phyloP scores from a whole-genome alignment of 1,140 invertebrate genomes.

The Theocolax elegans region DNA sequence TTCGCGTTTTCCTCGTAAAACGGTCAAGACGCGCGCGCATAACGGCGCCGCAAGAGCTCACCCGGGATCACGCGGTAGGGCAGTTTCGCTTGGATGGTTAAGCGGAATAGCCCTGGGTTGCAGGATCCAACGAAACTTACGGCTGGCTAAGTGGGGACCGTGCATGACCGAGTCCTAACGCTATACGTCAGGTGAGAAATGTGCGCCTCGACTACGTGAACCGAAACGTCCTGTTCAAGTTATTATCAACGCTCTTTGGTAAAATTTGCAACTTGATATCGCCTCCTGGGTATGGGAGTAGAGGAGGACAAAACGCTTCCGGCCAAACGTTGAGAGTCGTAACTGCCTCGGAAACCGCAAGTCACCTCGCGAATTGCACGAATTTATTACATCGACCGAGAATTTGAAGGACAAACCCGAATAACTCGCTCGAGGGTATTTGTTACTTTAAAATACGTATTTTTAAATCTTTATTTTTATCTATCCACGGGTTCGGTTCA shows the following conservation, averaged over 20 bases:
- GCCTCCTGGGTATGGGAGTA: background rate
- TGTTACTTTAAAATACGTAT: too few relatives aligned
- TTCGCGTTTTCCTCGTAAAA: constrained; percentile 25
- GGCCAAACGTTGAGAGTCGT: background rate
- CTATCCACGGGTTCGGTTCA: too few relatives aligned
- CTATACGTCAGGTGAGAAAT: constrained; percentile 12
- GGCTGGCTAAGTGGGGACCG: too few relatives aligned
- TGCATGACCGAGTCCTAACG: too few relatives aligned
- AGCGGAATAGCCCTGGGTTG: too few relatives aligned
- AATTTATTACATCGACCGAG: background rate
- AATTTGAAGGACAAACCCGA: background rate
- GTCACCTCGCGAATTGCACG: constrained; percentile 1
- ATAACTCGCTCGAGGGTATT: too few relatives aligned
- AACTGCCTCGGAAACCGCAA: constrained; percentile 3
- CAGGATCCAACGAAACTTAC: too few relatives aligned
- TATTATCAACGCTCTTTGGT: constrained; percentile 9
- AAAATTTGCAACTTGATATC: constrained; percentile 24
- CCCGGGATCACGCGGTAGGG: background rate
- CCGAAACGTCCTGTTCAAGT: background rate
- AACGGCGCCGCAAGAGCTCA: background rate
- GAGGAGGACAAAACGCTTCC: background rate
- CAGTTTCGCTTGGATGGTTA: background rate
- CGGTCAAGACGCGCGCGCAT: constrained; percentile 30
- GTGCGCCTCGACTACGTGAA: background rate
- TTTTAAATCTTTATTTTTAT: too few relatives aligned